These are phyloP conservation scores for Delia radicum DNA, from an alignment of 1,140 invertebrate species.

Conservation along the genomic window DNA sequence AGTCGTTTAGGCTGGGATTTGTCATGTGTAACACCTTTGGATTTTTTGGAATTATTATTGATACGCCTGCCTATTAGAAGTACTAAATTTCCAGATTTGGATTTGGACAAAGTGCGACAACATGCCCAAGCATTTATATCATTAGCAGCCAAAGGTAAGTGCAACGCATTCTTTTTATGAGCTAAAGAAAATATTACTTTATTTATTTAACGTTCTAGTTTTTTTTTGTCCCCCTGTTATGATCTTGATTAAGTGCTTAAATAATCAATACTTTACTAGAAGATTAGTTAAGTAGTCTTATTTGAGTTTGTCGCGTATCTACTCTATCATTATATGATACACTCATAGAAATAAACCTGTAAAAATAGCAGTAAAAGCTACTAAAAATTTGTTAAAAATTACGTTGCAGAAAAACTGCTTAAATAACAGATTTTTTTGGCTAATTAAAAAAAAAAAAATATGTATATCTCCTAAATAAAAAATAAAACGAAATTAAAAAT, in stretches of 20 bases:
- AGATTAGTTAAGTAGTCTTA: too few species aligned
- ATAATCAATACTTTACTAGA: background rate
- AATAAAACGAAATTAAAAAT: too few species aligned
- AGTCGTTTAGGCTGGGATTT: slow-evolving; percentile 77
- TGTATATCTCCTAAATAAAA: too few species aligned
- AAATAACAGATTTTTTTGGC: too few species aligned
- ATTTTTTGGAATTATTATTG: slow-evolving; percentile 67
- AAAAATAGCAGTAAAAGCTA: too few species aligned
- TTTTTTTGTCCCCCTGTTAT: background rate
- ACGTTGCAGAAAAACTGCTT: too few species aligned
- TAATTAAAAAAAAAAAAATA: too few species aligned
- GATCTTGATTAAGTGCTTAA: slow-evolving; percentile 4
- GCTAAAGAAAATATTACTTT: background rate
- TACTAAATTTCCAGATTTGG: slow-evolving; percentile 50
- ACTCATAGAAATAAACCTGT: too few species aligned
- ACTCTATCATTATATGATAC: too few species aligned
- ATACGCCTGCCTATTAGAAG: slow-evolving; percentile 45
- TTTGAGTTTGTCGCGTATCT: too few species aligned
- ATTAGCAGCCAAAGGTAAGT: slow-evolving; percentile 72
- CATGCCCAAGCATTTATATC: slow-evolving; percentile 74
- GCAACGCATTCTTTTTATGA: background rate
- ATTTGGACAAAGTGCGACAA: slow-evolving; percentile 62
- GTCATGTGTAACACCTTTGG: slow-evolving; percentile 72
- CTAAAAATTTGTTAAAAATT: too few species aligned
- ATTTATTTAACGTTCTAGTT: slow-evolving; percentile 1